Evolutionary conservation across 2,113 vertebrate genomes (phyloP), one percentile per base, ranked within the genome.

Genomic region (Lepisosteus oculatus): DNA sequence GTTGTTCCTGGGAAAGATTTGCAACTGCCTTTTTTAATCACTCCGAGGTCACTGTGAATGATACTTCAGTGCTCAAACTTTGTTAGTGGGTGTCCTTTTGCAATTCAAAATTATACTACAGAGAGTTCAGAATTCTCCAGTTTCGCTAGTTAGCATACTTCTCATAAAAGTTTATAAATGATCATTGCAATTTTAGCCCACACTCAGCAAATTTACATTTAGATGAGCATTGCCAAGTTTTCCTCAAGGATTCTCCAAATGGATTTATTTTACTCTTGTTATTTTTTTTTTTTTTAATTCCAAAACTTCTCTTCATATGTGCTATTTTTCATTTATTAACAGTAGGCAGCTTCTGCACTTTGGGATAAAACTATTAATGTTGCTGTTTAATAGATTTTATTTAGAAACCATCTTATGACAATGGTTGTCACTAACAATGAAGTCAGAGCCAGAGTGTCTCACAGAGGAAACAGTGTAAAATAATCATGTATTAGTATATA

Each of bases 181-280:
- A 59, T 59, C 57, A 59, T 59, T 59, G 57, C 57, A 59, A 59
- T 59, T 59, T 59, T 59, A 59, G 57, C 57, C 57, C 57, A 59
- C 57, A n/a, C 57, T 59, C 57, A 59, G 6, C 57, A 59, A 11
- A 59, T 59, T 59, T 59, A 59, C 57, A 59, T 59, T 59, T 59
- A 59, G 57, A 59, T 59, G 57, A 59, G 57, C 57, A 59, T 59
- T 59, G 57, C 57, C 57, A 59, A 59, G 57, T 59, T 59, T 13
- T 59, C 57, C 57, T 59, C 57, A 5, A 59, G 57, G 57, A 59
- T 59, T 59, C 57, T 13, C 57, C 57, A 59, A 59, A 59, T 14
- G 4, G 57, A 11, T 59, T 59, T 59, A 59, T 59, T 59, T 59
- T 59, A 59, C n/a, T 59, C 57, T n/a, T 13, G 57, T 59, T 59